Evolutionary conservation across 2,113 vertebrate genomes (phyloP).

Genomic region (Amia ocellicauda): DNA sequence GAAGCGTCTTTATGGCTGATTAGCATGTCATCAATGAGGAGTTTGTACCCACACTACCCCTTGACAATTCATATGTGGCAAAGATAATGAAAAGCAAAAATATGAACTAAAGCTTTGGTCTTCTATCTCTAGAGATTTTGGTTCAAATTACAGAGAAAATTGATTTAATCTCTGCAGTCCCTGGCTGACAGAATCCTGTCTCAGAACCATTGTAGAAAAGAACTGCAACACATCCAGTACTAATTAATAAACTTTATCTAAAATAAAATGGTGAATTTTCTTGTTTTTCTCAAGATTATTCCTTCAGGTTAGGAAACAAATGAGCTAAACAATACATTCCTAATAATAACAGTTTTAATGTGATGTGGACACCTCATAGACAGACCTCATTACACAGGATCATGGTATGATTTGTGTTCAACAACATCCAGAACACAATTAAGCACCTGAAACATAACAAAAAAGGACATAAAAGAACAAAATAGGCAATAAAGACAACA

Average conservation of each 20-base stretch:
- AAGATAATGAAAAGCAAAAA: constrained; percentile 40
- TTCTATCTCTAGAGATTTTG: constrained; percentile 40
- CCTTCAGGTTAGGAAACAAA: too few species aligned
- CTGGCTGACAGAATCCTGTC: constrained; percentile 33
- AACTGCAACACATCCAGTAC: constrained; percentile 48
- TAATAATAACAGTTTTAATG: too few species aligned
- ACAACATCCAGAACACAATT: too few species aligned
- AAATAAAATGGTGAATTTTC: too few species aligned
- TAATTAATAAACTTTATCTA: constrained; percentile 44
- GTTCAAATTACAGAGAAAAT: constrained; percentile 37
- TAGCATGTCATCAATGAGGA: constrained; percentile 56
- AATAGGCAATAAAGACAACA: too few species aligned
- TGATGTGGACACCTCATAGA: too few species aligned
- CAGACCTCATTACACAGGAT: too few species aligned
- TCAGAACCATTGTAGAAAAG: constrained; percentile 44
- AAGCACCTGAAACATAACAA: too few species aligned
- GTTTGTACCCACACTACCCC: constrained; percentile 44
- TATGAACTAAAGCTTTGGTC: constrained; percentile 23
- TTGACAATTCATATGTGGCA: constrained; percentile 42
- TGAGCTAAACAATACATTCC: too few species aligned
- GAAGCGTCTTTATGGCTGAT: constrained; percentile 51
- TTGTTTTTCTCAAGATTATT: too few species aligned
- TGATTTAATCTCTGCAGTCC: constrained; percentile 38
- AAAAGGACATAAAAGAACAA: too few species aligned
- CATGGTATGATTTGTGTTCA: too few species aligned